Base-by-base conservation (phyloP, 2,888 invertebrate genomes). In the Sceliomorpha sp. region DNA sequence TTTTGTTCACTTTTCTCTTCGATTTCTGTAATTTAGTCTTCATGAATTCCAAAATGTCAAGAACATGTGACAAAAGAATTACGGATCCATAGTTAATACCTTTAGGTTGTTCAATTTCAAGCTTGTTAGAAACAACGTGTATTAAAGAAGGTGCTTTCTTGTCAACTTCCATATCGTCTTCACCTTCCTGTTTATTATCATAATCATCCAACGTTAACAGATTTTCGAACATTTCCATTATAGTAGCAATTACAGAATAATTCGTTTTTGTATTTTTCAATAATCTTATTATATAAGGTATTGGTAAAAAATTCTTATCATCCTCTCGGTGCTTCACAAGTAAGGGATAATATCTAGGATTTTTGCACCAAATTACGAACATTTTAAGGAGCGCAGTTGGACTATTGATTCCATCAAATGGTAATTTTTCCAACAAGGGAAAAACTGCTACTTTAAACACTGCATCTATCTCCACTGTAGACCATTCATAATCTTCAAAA, bases 361-460 rank as follows among this genome's bases (percentile, higher is more conserved):
- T 93, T 51, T 92, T 91, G 70, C 95, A 93, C 96, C 97, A 98
- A 0, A 91, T 89, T 17, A 92, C 89, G 12, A 98, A 90, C n/a
- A 98, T 88, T 84, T 94, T 95, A 10, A 98, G 88, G 48, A 98
- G 89, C 1, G 94, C 91, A 0, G 97, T 96, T 0, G 97, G 96
- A 75, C 93, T 94, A 77, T 95, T 93, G 53, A 96, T 92, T 6
- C 96, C 94, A 83, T 98, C 97, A 39, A 91, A 89, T 0, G 94
- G 92, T 9, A 98, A 88, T 81, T 94, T 95, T 7, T 91, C 90
- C 56, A 96, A 88, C 80, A 93, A 91, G 0, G 97, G 96, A 93
- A 95, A 97, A 6, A 98, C 91, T 40, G 94, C 92, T 0, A 94
- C 92, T 42, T 93, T 90, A 81, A 95, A 97, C 10, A 97, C 83